These are phyloP conservation scores for Thalassophryne amazonica DNA, from an alignment of 2,797 vertebrate genomes.

Conservation along the genomic window DNA sequence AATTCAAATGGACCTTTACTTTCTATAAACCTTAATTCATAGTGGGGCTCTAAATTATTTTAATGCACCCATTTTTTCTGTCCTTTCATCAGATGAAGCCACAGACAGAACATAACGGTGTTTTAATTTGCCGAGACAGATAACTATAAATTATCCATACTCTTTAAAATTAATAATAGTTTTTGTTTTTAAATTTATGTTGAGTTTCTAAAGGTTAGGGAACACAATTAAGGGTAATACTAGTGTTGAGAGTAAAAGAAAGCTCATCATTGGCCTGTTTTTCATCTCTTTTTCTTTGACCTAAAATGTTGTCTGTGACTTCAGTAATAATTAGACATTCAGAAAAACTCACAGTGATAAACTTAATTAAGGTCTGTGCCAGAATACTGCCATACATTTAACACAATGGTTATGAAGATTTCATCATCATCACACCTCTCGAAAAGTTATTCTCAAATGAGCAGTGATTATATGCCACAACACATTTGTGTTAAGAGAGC, in stretches of 20 bases:
- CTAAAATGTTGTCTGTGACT: no score
- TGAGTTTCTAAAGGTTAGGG: slow-evolving; percentile 25
- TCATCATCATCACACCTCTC: no score
- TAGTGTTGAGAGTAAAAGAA: slow-evolving; percentile 7
- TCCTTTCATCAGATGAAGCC: slow-evolving; percentile 48
- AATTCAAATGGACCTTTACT: slow-evolving; percentile 50
- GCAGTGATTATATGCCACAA: no score
- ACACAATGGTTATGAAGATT: no score
- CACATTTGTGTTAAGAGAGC: no score
- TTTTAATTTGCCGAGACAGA: slow-evolving; percentile 62
- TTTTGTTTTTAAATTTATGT: slow-evolving; percentile 42
- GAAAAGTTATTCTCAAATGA: no score
- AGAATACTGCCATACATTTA: no score
- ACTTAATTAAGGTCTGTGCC: no score
- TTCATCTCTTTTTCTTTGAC: neutral
- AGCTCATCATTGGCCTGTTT: no score
- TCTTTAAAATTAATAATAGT: slow-evolving; percentile 58
- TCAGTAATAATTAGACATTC: no score
- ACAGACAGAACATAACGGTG: slow-evolving; percentile 44
- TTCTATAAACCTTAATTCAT: slow-evolving; percentile 47
- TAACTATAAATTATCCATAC: slow-evolving; percentile 59
- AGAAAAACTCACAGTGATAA: no score
- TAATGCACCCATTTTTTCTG: slow-evolving; percentile 60
- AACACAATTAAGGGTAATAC: slow-evolving; percentile 26
- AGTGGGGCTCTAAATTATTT: slow-evolving; percentile 64